Evolutionary conservation across 2,888 invertebrate species (phyloP), one percentile per base, ranked within the genome.

Genomic region (Heliconius hortense): DNA sequence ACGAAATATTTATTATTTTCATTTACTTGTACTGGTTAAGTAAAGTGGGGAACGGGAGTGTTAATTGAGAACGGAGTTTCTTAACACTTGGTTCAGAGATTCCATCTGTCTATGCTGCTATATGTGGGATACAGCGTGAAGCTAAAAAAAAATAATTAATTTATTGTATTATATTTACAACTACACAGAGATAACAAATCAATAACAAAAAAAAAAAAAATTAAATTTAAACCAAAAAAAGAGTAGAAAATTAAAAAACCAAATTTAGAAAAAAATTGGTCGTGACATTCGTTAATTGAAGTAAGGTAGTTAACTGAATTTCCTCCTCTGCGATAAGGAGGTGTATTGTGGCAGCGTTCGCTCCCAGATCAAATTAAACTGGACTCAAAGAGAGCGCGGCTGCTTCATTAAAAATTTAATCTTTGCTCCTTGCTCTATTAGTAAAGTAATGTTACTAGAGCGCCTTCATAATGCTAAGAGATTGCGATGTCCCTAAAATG

Each of bases 331-430:
- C 76, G 74, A 75, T 73, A 70, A 73, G 31, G 31, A 70, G 56
- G 60, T 60, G 63, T 71, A 78, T 76, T 76, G 76, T 74, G 72
- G 78, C 72, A 73, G 72, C 66, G 53, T 71, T 66, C 71, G 53
- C 72, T 48, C 59, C n/a, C 39, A 71, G 70, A 73, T 76, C 53
- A 74, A 75, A 76, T 76, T 75, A 75, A 76, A 62, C 74, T 78
- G 67, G 74, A 68, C 73, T 74, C 72, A 75, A 72, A 74, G 76
- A 74, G 74, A 76, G 70, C 72, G 72, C 73, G 70, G 74, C 59
- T 66, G 70, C 70, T 77, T 77, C 73, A 72, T 78, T 76, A 76
- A 76, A 77, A 78, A 77, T 77, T 72, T 78, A 77, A 77, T 78
- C 77, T 72, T 39, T 72, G 63, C 59, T 70, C 31, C 43, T 73